Evolutionary conservation across 2,888 invertebrate genomes (phyloP).

Genomic region (Drosophila pullipes): DNA sequence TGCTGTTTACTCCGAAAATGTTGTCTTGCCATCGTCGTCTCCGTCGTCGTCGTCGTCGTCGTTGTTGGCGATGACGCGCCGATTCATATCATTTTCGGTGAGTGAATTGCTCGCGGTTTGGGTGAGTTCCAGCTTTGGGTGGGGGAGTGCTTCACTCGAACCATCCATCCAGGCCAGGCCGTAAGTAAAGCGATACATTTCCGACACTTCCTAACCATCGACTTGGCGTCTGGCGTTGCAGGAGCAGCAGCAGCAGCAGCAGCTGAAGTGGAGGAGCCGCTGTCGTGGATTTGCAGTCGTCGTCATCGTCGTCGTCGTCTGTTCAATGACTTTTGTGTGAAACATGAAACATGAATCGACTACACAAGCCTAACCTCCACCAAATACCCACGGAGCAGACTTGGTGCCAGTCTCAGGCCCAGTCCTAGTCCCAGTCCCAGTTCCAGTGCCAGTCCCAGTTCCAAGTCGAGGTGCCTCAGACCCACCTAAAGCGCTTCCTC

Average conservation of each 20-base stretch:
- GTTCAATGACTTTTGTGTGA: conserved; percentile 81
- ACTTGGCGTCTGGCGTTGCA: conserved; percentile 54
- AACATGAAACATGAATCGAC: conserved; percentile 78
- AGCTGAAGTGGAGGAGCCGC: neutral
- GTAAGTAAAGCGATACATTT: conserved; percentile 71
- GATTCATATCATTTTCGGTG: conserved; percentile 49
- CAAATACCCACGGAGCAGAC: conserved; percentile 11
- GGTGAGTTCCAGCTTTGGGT: neutral
- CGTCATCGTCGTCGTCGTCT: conserved; percentile 51
- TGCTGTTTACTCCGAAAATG: conserved; percentile 80
- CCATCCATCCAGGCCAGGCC: conserved; percentile 1
- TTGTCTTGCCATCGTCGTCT: conserved; percentile 73
- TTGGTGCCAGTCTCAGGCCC: conserved; percentile 8
- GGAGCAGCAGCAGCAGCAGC: conserved; percentile 3
- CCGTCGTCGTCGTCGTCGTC: neutral
- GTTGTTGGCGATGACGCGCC: conserved; percentile 64
- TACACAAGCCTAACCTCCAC: conserved; percentile 63
- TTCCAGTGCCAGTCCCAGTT: conserved; percentile 17
- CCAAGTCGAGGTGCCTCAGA: conserved; percentile 53
- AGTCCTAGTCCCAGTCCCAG: neutral
- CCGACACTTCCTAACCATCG: conserved; percentile 74
- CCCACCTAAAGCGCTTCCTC: conserved; percentile 80
- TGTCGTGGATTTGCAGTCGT: conserved; percentile 31
- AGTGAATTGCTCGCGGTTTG: neutral
- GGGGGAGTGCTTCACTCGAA: conserved; percentile 1